These are phyloP conservation scores for Ridgeia piscesae DNA, from an alignment of 1,140 invertebrate genomes.

Conservation along the genomic window DNA sequence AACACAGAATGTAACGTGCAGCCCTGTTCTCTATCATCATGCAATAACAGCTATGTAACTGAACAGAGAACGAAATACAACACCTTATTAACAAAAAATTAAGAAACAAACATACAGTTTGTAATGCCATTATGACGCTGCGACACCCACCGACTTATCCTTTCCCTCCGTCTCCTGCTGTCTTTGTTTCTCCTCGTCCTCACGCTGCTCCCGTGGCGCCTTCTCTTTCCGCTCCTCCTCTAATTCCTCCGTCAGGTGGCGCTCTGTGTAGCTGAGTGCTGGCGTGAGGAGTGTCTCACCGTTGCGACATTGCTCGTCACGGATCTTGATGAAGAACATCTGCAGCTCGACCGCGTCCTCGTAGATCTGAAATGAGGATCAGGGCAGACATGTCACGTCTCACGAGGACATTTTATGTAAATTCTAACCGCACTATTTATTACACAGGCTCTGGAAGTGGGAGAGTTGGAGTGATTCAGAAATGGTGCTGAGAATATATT, in stretches of 20 bases:
- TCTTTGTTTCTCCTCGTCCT: slow-evolving; percentile 71
- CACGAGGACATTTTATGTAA: neutral
- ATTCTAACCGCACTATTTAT: neutral
- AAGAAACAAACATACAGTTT: neutral
- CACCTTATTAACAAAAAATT: neutral
- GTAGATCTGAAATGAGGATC: slow-evolving; percentile 70
- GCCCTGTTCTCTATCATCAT: neutral
- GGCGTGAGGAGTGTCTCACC: slow-evolving; percentile 83
- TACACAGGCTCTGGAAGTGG: too few relatives aligned
- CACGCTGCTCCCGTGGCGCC: slow-evolving; percentile 69
- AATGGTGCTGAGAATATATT: too few relatives aligned
- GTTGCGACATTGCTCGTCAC: slow-evolving; percentile 65
- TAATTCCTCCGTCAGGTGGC: slow-evolving; percentile 54
- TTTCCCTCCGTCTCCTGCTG: slow-evolving; percentile 29
- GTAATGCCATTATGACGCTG: slow-evolving; percentile 46
- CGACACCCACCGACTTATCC: slow-evolving; percentile 38
- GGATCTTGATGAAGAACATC: slow-evolving; percentile 78
- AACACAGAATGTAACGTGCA: neutral
- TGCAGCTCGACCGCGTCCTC: slow-evolving; percentile 94
- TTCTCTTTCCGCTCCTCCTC: slow-evolving; percentile 78
- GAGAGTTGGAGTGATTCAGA: too few relatives aligned
- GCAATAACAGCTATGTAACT: too few relatives aligned
- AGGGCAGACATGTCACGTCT: neutral
- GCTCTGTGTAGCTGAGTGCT: slow-evolving; percentile 75
- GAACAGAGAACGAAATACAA: neutral